These are phyloP conservation scores for Hemichromis elongatus DNA, from an alignment of 2,113 vertebrate genomes.

Conservation along the genomic window DNA sequence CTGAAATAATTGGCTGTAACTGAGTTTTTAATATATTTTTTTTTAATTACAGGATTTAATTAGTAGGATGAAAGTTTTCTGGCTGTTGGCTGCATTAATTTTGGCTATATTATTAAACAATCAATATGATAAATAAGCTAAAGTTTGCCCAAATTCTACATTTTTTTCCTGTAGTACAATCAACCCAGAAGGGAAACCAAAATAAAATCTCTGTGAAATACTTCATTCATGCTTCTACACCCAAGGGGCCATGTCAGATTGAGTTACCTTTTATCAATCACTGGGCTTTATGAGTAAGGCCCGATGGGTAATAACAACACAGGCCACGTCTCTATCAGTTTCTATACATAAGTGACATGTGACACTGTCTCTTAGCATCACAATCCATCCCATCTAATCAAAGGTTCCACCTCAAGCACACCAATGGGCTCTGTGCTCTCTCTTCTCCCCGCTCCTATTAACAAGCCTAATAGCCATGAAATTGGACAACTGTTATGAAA, in stretches of 20 bases:
- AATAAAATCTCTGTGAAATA: neutral
- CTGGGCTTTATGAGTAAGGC: neutral
- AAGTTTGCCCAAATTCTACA: neutral
- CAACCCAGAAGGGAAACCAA: neutral
- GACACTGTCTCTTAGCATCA: constrained; percentile 34
- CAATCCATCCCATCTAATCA: constrained; percentile 34
- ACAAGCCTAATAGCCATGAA: constrained; percentile 57
- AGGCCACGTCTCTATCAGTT: neutral
- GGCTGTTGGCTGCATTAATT: neutral
- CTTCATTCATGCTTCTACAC: neutral
- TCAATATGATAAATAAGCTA: neutral
- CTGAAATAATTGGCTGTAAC: neutral
- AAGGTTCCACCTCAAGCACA: constrained; percentile 23
- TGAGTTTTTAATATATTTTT: neutral
- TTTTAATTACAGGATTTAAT: constrained; percentile 15
- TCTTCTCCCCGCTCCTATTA: constrained; percentile 41
- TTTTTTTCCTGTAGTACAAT: neutral
- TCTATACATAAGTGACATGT: constrained; percentile 21
- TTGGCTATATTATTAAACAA: neutral
- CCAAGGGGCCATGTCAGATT: neutral
- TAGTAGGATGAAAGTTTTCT: neutral
- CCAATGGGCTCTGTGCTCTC: neutral
- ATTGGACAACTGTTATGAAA: constrained; percentile 46
- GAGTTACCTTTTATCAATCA: neutral
- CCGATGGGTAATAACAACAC: neutral